Evolutionary conservation across 1,140 invertebrate species (phyloP), one percentile per base, ranked within the genome.

Genomic region (Ceratina japonica): DNA sequence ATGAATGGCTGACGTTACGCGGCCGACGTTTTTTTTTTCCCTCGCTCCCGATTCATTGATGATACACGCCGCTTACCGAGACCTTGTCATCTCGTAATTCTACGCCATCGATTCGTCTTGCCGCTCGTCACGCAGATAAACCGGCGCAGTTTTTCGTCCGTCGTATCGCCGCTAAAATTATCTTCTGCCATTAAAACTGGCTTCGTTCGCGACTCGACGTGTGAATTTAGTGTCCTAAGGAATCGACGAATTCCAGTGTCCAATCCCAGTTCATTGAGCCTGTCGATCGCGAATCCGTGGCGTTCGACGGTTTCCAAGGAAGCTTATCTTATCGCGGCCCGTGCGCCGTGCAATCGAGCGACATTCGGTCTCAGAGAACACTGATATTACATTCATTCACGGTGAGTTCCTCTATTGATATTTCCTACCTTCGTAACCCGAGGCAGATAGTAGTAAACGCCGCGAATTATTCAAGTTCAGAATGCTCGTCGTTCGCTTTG

Each of bases 341-440:
- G 20, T 24, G 49, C 27, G 58, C 16, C 68, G 18, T 63, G 49
- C 59, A 56, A 63, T 31, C 66, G 51, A 58, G 44, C 68, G 77
- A 68, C 77, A 61, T 66, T 79, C 72, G 44, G 72, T 79, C 77
- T 79, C 73, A 54, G 54, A 62, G 66, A 75, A 75, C 52, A 58
- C 22, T n/a, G 62, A 65, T 66, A 51, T 66, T 75, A 78, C 22
- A 52, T 73, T 79, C 76, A 72, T 79, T 79, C 22, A 72, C 13
- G 61, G 24, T 18, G 27, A 16, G 66, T 31, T 22, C 27, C 12
- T 0, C 18, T 13, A 31, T 31, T 56, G 51, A 56, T 51, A n/a
- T 12, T 3, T 16, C 7, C 31, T 68, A 68, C 52, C 20, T 51
- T 49, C 10, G 8, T 10, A 3, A 18, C 4, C 15, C 24, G 15